Conservation (phyloP, 2,888 invertebrate genomes). For the Pediacus dermestoides region DNA sequence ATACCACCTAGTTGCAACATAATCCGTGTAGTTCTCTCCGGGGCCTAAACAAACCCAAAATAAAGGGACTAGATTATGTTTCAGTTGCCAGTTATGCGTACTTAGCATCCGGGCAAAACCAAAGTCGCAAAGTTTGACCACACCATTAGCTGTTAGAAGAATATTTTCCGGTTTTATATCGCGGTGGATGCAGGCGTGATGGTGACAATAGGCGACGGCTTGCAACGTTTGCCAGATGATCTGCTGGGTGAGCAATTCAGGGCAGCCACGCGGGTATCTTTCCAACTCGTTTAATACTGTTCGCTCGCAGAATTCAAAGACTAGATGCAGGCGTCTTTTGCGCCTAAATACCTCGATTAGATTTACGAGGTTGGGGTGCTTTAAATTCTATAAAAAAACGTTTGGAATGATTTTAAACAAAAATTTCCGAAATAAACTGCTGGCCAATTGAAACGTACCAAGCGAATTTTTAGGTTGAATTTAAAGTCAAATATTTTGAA, state of each 20-base stretch:
- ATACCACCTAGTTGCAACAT: slow-evolving; percentile 99
- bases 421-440: no score
- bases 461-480: no score
- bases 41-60: slow-evolving; percentile 59
- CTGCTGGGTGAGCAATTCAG: slow-evolving; percentile 85
- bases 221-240: slow-evolving; percentile 94
- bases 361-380: slow-evolving; percentile 96
- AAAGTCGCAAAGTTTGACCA: slow-evolving; percentile 97
- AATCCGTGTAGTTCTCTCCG: slow-evolving; percentile 98
- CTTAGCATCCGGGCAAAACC: slow-evolving; percentile 97
- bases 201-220: slow-evolving; percentile 95
- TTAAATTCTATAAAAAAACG: slow-evolving; percentile 74
- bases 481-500: no score
- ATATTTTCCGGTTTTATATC: slow-evolving; percentile 99
- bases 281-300: slow-evolving; percentile 96
- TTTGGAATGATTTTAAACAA: no score
- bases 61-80: no score
- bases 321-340: slow-evolving; percentile 91
- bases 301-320: slow-evolving; percentile 98
- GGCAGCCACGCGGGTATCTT: slow-evolving; percentile 83
- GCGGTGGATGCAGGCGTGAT: slow-evolving; percentile 92
- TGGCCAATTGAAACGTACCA: no score
- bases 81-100: no score
- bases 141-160: slow-evolving; percentile 84
- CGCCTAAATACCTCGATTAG: slow-evolving; percentile 95